A percentile compares a stretch with the other conserved stretches of the same genome.
Evolutionary conservation across 2,113 vertebrate species (phyloP).

Genomic region (Bostrychus sinensis): DNA sequence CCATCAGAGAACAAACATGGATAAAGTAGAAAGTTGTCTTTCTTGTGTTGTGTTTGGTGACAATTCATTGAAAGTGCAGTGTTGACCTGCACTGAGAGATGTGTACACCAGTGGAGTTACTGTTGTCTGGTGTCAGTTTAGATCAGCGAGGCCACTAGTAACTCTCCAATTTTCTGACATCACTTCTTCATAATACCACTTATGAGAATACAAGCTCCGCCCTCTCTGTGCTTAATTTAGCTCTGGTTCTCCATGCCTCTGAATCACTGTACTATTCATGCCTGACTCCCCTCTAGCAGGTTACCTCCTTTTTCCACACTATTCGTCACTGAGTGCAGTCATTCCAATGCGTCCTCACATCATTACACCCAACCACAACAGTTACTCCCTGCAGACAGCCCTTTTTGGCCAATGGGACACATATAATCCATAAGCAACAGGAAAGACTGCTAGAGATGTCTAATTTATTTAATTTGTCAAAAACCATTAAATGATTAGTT

Average conservation of each 20-base stretch:
- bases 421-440: neutral
- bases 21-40: neutral
- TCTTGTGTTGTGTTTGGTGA: no score
- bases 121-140: constrained; percentile 58
- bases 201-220: constrained; percentile 67
- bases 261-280: constrained; percentile 76
- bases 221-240: constrained; percentile 64
- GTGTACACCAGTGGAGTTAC: constrained; percentile 58
- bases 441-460: neutral
- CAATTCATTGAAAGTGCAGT: no score
- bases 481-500: no score
- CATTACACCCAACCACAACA: constrained; percentile 27
- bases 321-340: constrained; percentile 43
- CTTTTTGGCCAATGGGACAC: neutral
- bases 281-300: constrained; percentile 51
- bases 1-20: no score
- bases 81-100: neutral
- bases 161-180: constrained; percentile 71
- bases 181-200: constrained; percentile 66
- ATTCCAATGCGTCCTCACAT: constrained; percentile 49
- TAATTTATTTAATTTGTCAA: no score
- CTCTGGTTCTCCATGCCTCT: constrained; percentile 47
- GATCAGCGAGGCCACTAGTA: constrained; percentile 51
- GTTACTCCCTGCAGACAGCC: constrained; percentile 31
- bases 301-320: constrained; percentile 76